phyloP scores from a whole-genome alignment of 1,140 invertebrate species.

The Lepidurus arcticus region DNA sequence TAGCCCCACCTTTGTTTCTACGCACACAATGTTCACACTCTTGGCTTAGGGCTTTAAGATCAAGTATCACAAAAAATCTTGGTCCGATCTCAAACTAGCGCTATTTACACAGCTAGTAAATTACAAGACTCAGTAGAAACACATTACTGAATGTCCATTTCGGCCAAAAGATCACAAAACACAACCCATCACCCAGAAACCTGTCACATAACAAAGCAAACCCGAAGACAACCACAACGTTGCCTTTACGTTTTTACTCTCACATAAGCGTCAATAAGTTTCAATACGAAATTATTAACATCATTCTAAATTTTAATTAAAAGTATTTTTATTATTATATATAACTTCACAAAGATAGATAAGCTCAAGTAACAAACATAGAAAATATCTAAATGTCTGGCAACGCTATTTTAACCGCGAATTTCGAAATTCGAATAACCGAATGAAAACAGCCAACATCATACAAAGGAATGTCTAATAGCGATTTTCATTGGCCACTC shows the following conservation, averaged over 20 bases:
- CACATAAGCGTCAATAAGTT: background rate
- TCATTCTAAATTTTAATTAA: no score
- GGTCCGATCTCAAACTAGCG: constrained; percentile 10
- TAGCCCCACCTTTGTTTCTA: constrained; percentile 18
- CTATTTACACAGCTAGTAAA: background rate
- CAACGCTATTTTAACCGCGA: no score
- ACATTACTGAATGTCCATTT: constrained; percentile 17
- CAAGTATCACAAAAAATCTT: constrained; percentile 5
- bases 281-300: no score
- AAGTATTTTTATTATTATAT: no score
- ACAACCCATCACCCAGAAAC: background rate
- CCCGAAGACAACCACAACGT: background rate
- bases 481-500: no score
- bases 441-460: no score
- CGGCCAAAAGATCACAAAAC: constrained; percentile 14
- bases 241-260: background rate
- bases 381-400: no score
- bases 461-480: no score
- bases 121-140: background rate
- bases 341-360: no score
- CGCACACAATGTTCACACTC: background rate
- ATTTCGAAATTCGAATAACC: no score
- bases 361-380: no score
- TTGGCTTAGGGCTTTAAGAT: background rate
- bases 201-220: constrained; percentile 19